A percentile compares a stretch with the other conserved stretches of the same genome.
Conservation (phyloP, 2,888 invertebrate species). For the Emmelina monodactyla region DNA sequence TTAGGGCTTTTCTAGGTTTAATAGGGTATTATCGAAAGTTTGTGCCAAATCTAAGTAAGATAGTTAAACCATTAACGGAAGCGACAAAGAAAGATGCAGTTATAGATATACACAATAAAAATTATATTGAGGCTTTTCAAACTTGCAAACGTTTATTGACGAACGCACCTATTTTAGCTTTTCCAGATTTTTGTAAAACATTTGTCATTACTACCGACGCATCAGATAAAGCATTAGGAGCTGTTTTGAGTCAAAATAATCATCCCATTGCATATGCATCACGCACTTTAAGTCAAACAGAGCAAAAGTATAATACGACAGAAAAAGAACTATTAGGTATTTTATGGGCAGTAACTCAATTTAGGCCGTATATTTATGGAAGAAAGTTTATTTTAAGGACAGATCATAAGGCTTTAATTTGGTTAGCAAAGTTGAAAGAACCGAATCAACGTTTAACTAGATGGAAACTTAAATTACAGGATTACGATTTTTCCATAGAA, state of each 20-base stretch:
- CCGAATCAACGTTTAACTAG: too few relatives aligned
- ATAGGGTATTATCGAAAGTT: constrained; percentile 25
- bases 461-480: constrained; percentile 14
- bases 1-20: constrained; percentile 22
- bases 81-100: constrained; percentile 6
- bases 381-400: constrained; percentile 11
- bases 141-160: constrained; percentile 9
- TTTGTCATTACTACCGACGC: constrained; percentile 12
- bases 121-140: constrained; percentile 7
- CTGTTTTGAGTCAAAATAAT: constrained; percentile 6
- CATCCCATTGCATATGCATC: constrained; percentile 16
- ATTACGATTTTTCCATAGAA: constrained; percentile 8
- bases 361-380: constrained; percentile 14
- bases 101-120: constrained; percentile 4
- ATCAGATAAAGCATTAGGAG: constrained; percentile 9
- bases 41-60: constrained; percentile 19
- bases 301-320: constrained; percentile 20
- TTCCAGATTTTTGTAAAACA: constrained; percentile 11
- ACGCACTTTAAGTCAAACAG: constrained; percentile 15
- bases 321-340: constrained; percentile 23
- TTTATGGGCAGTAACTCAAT: constrained; percentile 17
- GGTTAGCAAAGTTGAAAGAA: too few relatives aligned
- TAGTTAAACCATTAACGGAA: constrained; percentile 14
- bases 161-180: constrained; percentile 11
- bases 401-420: constrained; percentile 11